phyloP scores from a whole-genome alignment of 1,140 invertebrate species.

The Gonatopus flavifemur region DNA sequence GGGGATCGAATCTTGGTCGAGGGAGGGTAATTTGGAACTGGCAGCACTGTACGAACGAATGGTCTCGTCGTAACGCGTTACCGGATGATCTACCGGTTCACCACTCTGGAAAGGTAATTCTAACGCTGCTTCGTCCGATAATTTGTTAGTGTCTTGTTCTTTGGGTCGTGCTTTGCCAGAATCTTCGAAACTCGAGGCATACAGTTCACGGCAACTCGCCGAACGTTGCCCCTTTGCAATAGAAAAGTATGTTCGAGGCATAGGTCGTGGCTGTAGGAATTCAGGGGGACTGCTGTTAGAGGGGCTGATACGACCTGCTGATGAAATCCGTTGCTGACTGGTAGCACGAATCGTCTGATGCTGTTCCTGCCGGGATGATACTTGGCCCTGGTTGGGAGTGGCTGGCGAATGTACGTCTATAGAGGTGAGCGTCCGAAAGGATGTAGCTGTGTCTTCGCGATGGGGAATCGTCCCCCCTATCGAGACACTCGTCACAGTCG shows the following conservation, averaged over 20 bases:
- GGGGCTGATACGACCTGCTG: slow-evolving; percentile 61
- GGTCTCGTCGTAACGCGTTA: slow-evolving; percentile 76
- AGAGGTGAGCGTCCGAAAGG: slow-evolving; percentile 59
- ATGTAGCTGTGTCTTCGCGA: slow-evolving; percentile 59
- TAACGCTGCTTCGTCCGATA: slow-evolving; percentile 19
- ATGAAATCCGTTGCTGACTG: slow-evolving; percentile 55
- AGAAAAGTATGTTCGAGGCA: slow-evolving; percentile 62
- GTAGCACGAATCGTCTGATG: slow-evolving; percentile 44
- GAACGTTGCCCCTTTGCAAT: slow-evolving; percentile 79
- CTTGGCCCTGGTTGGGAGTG: slow-evolving; percentile 53
- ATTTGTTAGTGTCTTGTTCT: slow-evolving; percentile 36
- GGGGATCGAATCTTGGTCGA: slow-evolving; percentile 65
- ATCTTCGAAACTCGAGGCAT: slow-evolving; percentile 72
- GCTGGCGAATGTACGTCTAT: slow-evolving; percentile 59
- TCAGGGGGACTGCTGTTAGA: slow-evolving; percentile 58
- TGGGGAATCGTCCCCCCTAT: slow-evolving; percentile 57
- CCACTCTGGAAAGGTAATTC: slow-evolving; percentile 48
- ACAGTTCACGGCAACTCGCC: slow-evolving; percentile 76
- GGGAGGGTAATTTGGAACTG: slow-evolving; percentile 61
- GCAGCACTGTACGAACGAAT: slow-evolving; percentile 64
- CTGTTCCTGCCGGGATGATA: too few species aligned
- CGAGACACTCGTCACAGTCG: slow-evolving; percentile 60
- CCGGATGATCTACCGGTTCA: slow-evolving; percentile 70
- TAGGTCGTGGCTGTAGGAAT: slow-evolving; percentile 51
- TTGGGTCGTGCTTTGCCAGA: slow-evolving; percentile 63